Conservation (phyloP, 2,797 vertebrate genomes). For the Oreortyx pictus region DNA sequence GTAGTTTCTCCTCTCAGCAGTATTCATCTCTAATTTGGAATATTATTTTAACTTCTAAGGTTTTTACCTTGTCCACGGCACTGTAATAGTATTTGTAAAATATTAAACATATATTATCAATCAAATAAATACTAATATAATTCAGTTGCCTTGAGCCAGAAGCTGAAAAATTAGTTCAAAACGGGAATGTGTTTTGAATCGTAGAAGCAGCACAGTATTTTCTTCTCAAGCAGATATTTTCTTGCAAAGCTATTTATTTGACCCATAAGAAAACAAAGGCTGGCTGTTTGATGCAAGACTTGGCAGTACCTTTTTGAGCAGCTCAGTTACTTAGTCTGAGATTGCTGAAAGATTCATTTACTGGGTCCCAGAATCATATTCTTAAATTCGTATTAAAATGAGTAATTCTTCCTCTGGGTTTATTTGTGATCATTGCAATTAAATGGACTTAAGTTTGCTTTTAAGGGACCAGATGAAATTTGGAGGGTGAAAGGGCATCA, state of each 20-base stretch:
- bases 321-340: not conserved
- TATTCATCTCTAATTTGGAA: not conserved
- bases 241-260: conserved; percentile 20
- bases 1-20: not conserved
- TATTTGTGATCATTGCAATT: not conserved
- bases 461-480: not conserved
- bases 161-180: conserved; percentile 24
- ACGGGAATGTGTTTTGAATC: not conserved
- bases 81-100: conserved; percentile 38
- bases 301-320: not conserved
- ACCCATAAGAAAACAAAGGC: not conserved
- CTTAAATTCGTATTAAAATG: not conserved
- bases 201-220: not conserved
- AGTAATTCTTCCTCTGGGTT: not conserved
- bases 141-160: conserved; percentile 33
- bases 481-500: not conserved
- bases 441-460: not conserved
- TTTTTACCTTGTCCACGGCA: conserved; percentile 1
- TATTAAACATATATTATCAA: not conserved
- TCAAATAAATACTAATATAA: conserved; percentile 33
- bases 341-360: not conserved
- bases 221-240: not conserved
- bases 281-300: not conserved
- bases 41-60: conserved; percentile 1
- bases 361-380: not conserved